Base-by-base conservation (phyloP, 2,797 vertebrate genomes). In the Gallinago stenura region DNA sequence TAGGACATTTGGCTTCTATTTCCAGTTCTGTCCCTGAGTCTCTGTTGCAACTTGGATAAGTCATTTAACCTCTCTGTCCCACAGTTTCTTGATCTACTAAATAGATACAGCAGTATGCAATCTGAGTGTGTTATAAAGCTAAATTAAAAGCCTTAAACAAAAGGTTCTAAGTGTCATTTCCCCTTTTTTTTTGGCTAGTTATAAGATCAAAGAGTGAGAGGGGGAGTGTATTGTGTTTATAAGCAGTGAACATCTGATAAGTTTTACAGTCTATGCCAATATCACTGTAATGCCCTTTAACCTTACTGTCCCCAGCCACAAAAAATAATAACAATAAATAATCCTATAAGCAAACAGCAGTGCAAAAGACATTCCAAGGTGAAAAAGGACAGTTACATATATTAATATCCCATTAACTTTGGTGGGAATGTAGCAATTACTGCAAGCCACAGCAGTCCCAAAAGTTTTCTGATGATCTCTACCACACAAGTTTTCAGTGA, bases 241-340 rank as follows among this genome's bases (percentile, higher is more conserved):
- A 93, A 93, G 77, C 64, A 90, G 50, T 35, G 83, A 96, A 95
- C 87, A 93, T 95, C 85, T 96, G 91, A 95, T 93, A 91, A 79
- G 62, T 82, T 91, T 93, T 93, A 88, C 26, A 88, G 83, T 62
- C 39, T 79, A 64, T 87, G 77, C 50, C 80, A 82, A 50, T 57
- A 84, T 64, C 80, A 35, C 25, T 84, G 22, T 61, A 93, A 82
- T 82, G 35, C 25, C 73, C 48, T 94, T 95, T 87, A 89, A 96
- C 79, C 41, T 30, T 70, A 53, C 16, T 66, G 35, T 87, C 51
- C 64, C 16, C 37, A 60, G 12, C 12, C 56, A 80, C 30, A 37
- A 69, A 71, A 46, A 73, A 57, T 24, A 76, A 16, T 30, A 84
- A 43, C 70, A 22, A 33, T 9, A 24, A 33, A 71, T 56, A 60